Conservation (phyloP, 2,888 invertebrate species). For the Belgica antarctica region DNA sequence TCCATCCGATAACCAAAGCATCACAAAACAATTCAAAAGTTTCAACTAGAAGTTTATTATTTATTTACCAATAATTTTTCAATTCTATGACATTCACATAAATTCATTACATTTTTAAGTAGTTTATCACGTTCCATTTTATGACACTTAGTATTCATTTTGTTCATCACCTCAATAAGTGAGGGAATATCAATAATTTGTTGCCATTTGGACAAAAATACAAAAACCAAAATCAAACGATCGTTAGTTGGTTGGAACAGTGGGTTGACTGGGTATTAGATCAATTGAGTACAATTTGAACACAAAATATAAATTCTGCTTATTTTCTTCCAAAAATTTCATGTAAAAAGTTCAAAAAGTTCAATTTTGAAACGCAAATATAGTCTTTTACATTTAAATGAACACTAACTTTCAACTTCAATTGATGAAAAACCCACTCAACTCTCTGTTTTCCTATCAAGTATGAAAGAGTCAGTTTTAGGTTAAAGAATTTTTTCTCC, state of each 20-base stretch:
- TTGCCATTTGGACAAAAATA: background rate
- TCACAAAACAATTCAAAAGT: background rate
- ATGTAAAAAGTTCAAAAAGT: background rate
- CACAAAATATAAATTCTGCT: no score
- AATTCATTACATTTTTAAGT: slow-evolving; percentile 40
- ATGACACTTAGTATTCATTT: slow-evolving; percentile 36
- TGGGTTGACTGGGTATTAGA: no score
- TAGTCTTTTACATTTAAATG: no score
- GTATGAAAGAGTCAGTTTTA: no score
- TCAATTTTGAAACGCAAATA: background rate
- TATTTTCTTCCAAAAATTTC: background rate
- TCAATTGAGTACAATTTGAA: no score
- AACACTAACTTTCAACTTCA: no score
- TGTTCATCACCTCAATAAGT: background rate
- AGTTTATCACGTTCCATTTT: slow-evolving; percentile 41
- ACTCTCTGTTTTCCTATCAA: no score
- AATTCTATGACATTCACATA: slow-evolving; percentile 38
- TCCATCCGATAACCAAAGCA: slow-evolving; percentile 8
- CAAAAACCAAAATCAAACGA: no score
- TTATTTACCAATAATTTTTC: slow-evolving; percentile 31
- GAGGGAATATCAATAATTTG: slow-evolving; percentile 1
- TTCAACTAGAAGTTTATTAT: slow-evolving; percentile 40
- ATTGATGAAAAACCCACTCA: no score
- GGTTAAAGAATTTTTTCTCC: background rate
- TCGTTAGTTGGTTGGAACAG: no score